A percentile compares a stretch with the other conserved stretches of the same genome.
These are phyloP conservation scores for Plagiodera versicolora DNA, from an alignment of 2,888 invertebrate species.

Conservation along the genomic window DNA sequence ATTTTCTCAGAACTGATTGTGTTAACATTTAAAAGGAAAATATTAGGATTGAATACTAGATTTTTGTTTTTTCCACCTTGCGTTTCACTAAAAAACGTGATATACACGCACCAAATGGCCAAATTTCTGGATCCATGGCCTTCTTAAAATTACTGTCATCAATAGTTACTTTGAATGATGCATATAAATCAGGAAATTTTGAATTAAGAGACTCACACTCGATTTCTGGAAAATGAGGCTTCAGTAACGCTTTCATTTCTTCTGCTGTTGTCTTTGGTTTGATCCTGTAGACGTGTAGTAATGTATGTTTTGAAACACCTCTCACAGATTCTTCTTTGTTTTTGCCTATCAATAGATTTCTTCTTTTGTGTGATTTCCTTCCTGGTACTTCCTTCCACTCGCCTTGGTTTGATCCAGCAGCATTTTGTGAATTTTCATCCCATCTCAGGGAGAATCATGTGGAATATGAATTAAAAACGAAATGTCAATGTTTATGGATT, in stretches of 20 bases:
- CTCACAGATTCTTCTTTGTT: neutral
- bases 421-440: neutral
- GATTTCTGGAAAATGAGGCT: neutral
- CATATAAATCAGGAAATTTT: neutral
- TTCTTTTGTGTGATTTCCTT: neutral
- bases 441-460: no score
- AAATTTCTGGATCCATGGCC: neutral
- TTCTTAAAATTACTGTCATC: constrained; percentile 16
- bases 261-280: neutral
- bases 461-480: no score
- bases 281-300: neutral
- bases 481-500: no score
- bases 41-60: neutral
- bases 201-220: neutral
- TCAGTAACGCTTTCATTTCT: neutral
- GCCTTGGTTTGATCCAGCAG: neutral
- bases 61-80: neutral
- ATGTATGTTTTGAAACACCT: constrained; percentile 1
- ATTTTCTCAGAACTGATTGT: constrained; percentile 1
- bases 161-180: neutral
- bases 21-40: neutral
- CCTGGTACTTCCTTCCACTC: neutral
- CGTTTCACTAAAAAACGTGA: neutral
- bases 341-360: neutral
- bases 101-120: neutral